Conservation (phyloP, 2,888 invertebrate species). For the Tetragnatha montana region DNA sequence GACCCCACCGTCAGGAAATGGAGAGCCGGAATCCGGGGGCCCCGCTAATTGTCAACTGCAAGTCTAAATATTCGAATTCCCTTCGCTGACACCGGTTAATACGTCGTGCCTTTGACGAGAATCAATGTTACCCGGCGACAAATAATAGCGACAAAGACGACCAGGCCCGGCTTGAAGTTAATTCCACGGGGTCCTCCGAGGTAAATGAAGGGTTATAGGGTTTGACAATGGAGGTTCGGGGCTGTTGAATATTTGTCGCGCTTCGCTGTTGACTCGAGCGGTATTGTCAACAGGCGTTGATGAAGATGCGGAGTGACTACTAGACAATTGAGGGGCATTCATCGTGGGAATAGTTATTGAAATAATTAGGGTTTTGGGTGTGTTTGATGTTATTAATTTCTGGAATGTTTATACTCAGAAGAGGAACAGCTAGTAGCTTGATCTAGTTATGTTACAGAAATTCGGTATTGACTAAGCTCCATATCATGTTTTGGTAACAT, state of each 20-base stretch:
- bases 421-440: no score
- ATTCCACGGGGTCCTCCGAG: background rate
- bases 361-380: background rate
- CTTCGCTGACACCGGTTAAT: slow-evolving; percentile 39
- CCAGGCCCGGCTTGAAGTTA: background rate
- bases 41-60: slow-evolving; percentile 49
- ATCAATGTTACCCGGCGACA: slow-evolving; percentile 4
- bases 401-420: no score
- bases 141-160: background rate
- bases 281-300: background rate
- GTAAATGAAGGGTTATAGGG: background rate
- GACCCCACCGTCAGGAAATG: slow-evolving; percentile 38
- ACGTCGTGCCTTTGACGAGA: slow-evolving; percentile 12
- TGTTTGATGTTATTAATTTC: background rate
- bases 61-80: slow-evolving; percentile 62
- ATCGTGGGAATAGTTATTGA: background rate
- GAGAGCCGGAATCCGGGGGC: slow-evolving; percentile 19
- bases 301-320: background rate
- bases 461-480: no score
- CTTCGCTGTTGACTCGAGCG: background rate
- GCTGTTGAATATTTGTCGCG: background rate
- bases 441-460: no score
- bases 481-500: no score
- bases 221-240: background rate
- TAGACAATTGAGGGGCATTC: background rate